These are phyloP conservation scores for Helicolenus hilgendorfi DNA, from an alignment of 2,797 vertebrate species.

Conservation along the genomic window DNA sequence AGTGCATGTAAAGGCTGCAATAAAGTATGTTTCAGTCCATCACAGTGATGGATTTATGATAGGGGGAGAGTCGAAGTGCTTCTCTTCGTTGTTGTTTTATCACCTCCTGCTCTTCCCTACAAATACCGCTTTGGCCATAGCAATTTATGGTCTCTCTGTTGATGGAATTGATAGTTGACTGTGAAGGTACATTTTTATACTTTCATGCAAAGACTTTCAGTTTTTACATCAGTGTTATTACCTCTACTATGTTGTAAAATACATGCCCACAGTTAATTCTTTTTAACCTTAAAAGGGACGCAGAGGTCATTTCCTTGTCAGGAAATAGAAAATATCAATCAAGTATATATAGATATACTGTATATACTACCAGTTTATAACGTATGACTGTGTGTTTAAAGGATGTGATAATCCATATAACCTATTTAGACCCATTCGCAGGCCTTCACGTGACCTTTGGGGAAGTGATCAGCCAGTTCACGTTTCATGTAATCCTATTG, in stretches of 20 bases:
- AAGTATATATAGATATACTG: constrained; percentile 74
- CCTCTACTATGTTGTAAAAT: constrained; percentile 78
- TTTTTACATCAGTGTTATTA: constrained; percentile 79
- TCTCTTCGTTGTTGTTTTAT: constrained; percentile 69
- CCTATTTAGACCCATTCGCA: constrained; percentile 55
- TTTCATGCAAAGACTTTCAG: constrained; percentile 79
- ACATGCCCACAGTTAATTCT: constrained; percentile 55
- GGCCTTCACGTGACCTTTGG: constrained; percentile 57
- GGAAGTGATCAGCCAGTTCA: constrained; percentile 64
- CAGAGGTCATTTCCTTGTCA: constrained; percentile 66
- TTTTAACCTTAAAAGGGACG: constrained; percentile 78
- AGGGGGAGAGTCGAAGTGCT: constrained; percentile 54
- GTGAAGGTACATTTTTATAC: constrained; percentile 86
- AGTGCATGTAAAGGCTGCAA: constrained; percentile 77
- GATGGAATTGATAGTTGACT: constrained; percentile 64
- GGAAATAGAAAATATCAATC: constrained; percentile 73
- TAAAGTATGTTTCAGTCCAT: constrained; percentile 81
- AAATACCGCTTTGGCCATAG: constrained; percentile 60
- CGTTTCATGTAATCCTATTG: constrained; percentile 79
- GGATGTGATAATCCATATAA: constrained; percentile 69
- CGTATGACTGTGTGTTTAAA: constrained; percentile 76
- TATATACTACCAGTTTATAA: constrained; percentile 77
- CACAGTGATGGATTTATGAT: constrained; percentile 85
- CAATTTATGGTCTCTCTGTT: constrained; percentile 58
- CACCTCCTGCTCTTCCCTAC: constrained; percentile 79